These are phyloP conservation scores for Odontesthes bonariensis DNA, from an alignment of 2,113 vertebrate species.

Conservation along the genomic window DNA sequence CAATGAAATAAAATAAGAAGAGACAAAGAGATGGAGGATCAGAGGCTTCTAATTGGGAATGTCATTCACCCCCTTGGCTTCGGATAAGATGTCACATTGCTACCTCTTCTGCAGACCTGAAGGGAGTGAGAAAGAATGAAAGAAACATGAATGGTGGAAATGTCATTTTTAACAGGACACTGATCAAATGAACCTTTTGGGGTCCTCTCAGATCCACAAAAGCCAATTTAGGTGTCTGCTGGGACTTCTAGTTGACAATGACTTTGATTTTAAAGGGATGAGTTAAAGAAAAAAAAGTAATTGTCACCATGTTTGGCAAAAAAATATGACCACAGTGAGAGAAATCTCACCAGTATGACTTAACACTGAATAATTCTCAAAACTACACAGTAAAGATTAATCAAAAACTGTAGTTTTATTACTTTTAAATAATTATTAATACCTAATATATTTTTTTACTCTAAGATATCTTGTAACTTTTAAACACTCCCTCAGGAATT, in stretches of 20 bases:
- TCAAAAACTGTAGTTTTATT: neutral
- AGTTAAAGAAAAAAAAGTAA: conserved; percentile 11
- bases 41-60: conserved; percentile 60
- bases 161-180: conserved; percentile 50
- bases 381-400: neutral
- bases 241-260: neutral
- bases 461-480: neutral
- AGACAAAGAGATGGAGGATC: conserved; percentile 17
- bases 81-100: conserved; percentile 38
- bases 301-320: neutral
- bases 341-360: neutral
- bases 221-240: conserved; percentile 27
- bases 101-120: conserved; percentile 35
- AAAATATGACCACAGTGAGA: neutral
- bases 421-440: neutral
- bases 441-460: neutral
- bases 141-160: conserved; percentile 41
- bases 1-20: conserved; percentile 6
- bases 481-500: neutral
- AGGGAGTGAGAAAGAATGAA: conserved; percentile 11
- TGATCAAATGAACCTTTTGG: conserved; percentile 32
- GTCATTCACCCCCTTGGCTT: conserved; percentile 37
- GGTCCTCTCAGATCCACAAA: conserved; percentile 19
- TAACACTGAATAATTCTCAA: neutral
- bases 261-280: neutral